A percentile compares a stretch with the other conserved stretches of the same genome.
Evolutionary conservation across 2,888 invertebrate genomes (phyloP).

Genomic region (Nemapogon koenigi): DNA sequence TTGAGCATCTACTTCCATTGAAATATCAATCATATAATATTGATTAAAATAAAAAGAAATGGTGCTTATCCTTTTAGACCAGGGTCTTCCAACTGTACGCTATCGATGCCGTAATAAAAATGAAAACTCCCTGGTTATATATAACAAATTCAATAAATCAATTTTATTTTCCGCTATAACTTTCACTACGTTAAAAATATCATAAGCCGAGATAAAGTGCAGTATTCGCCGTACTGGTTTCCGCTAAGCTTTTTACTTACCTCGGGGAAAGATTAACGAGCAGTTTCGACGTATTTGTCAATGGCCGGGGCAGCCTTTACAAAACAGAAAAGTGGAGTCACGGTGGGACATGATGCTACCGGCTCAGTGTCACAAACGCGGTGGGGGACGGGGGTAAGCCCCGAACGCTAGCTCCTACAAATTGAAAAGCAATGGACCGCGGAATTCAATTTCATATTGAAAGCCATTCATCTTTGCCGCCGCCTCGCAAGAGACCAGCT

Average conservation of each 20-base stretch:
- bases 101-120: too few relatives aligned
- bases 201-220: too few relatives aligned
- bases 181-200: too few relatives aligned
- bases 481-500: conserved; percentile 35
- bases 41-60: too few relatives aligned
- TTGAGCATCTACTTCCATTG: too few relatives aligned
- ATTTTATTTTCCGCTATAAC: too few relatives aligned
- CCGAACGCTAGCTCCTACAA: conserved; percentile 55
- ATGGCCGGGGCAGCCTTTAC: conserved; percentile 3
- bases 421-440: conserved; percentile 72
- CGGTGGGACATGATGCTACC: background rate
- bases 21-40: too few relatives aligned
- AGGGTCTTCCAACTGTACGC: too few relatives aligned
- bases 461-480: conserved; percentile 66
- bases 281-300: conserved; percentile 8
- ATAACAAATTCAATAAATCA: too few relatives aligned
- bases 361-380: conserved; percentile 3
- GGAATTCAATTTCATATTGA: conserved; percentile 75
- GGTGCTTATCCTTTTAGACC: too few relatives aligned
- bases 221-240: conserved; percentile 1
- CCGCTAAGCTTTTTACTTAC: conserved; percentile 6
- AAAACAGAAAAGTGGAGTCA: conserved; percentile 8
- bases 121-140: too few relatives aligned
- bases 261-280: conserved; percentile 8
- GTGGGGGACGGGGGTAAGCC: conserved; percentile 2